Evolutionary conservation across 2,888 invertebrate species (phyloP).

Genomic region (Thelaira solivaga): DNA sequence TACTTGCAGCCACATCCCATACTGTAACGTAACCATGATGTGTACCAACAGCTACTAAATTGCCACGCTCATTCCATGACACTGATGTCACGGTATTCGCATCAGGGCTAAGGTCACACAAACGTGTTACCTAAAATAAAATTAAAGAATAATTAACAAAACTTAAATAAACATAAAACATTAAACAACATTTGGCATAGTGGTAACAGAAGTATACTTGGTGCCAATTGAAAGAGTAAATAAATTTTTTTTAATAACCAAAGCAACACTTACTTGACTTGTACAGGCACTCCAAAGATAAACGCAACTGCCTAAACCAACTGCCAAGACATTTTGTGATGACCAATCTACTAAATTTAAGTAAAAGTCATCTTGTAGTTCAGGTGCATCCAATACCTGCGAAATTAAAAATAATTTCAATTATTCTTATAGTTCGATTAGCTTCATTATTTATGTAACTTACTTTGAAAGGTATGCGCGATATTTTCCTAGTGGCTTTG

Average conservation of each 20-base stretch:
- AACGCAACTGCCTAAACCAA: slow-evolving; percentile 97
- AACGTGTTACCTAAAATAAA: slow-evolving; percentile 85
- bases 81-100: slow-evolving; percentile 98
- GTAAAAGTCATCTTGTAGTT: slow-evolving; percentile 95
- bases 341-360: slow-evolving; percentile 99
- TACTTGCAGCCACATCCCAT: slow-evolving; percentile 97
- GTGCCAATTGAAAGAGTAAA: slow-evolving; percentile 35
- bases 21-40: slow-evolving; percentile 98
- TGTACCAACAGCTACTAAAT: slow-evolving; percentile 97
- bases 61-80: slow-evolving; percentile 98
- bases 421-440: too few relatives aligned
- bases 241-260: neutral
- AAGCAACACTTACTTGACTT: slow-evolving; percentile 83
- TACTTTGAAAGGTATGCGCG: slow-evolving; percentile 96
- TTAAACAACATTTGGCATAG: slow-evolving; percentile 35
- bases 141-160: slow-evolving; percentile 25
- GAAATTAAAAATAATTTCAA: too few relatives aligned
- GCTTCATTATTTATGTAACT: slow-evolving; percentile 25
- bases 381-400: slow-evolving; percentile 75
- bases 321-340: slow-evolving; percentile 98
- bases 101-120: slow-evolving; percentile 96
- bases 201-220: slow-evolving; percentile 37
- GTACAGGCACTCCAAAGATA: slow-evolving; percentile 99
- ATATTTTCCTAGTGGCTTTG: slow-evolving; percentile 98
- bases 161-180: slow-evolving; percentile 12